These are phyloP conservation scores for Temnopleurus reevesii DNA, from an alignment of 53 echinoderm and acorn worm species.

Conservation along the genomic window DNA sequence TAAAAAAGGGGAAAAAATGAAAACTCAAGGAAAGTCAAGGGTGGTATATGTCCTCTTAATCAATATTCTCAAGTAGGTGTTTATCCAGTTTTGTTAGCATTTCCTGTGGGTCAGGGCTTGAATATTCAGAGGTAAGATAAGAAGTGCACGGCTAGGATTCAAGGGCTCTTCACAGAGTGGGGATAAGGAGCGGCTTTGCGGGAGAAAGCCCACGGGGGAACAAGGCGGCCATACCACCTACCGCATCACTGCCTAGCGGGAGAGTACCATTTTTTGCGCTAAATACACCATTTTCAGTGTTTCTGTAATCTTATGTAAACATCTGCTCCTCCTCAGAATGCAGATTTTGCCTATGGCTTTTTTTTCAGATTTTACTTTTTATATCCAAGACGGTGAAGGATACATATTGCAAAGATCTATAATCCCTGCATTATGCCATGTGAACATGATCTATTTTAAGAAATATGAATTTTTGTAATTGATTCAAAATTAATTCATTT, in stretches of 20 bases:
- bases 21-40: background rate
- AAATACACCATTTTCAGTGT: background rate
- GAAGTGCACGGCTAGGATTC: slow-evolving; percentile 23
- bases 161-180: background rate
- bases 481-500: no score
- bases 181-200: slow-evolving; percentile 16
- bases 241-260: background rate
- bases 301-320: no score
- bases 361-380: no score
- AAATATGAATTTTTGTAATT: no score
- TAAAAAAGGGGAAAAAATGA: background rate
- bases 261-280: background rate
- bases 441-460: no score
- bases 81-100: slow-evolving; percentile 42
- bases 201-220: slow-evolving; percentile 2
- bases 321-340: no score
- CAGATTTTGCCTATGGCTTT: no score
- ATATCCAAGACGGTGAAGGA: no score
- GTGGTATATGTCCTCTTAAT: background rate
- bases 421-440: no score
- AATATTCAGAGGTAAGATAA: slow-evolving; percentile 24
- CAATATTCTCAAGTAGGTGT: slow-evolving; percentile 22
- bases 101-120: slow-evolving; percentile 11
- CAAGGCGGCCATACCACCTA: background rate
- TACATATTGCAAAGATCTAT: no score